Evolutionary conservation across 1,140 invertebrate genomes (phyloP).

Genomic region (Drosophila arawakana): DNA sequence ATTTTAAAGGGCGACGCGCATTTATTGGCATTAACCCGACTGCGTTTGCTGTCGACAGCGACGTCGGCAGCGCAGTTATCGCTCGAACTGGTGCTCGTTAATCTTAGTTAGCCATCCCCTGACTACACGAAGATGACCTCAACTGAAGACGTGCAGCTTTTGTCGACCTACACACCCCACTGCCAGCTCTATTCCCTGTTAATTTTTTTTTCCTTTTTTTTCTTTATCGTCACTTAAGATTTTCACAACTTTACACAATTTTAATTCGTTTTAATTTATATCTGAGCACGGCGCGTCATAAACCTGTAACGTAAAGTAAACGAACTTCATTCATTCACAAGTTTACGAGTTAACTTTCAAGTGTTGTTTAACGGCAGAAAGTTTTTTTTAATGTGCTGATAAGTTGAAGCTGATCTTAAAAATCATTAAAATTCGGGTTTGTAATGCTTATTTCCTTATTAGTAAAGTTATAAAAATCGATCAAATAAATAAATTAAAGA

Average conservation of each 20-base stretch:
- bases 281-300: not conserved
- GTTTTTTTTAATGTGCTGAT: not conserved
- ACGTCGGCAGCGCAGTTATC: slow-evolving; percentile 23
- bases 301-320: slow-evolving; percentile 27
- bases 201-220: not conserved
- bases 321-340: slow-evolving; percentile 35
- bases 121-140: slow-evolving; percentile 23
- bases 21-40: slow-evolving; percentile 70
- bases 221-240: slow-evolving; percentile 20
- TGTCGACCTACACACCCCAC: not conserved
- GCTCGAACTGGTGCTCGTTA: slow-evolving; percentile 53
- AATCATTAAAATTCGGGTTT: too few relatives aligned
- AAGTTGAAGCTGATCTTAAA: too few relatives aligned
- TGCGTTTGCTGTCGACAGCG: slow-evolving; percentile 32
- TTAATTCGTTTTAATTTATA: slow-evolving; percentile 44
- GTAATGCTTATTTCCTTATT: too few relatives aligned
- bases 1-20: slow-evolving; percentile 43
- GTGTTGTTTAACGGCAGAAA: not conserved
- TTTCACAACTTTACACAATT: slow-evolving; percentile 36
- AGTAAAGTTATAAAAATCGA: too few relatives aligned
- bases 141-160: not conserved
- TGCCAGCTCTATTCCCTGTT: not conserved
- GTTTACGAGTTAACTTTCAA: slow-evolving; percentile 2
- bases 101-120: slow-evolving; percentile 68
- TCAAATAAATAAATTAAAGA: too few relatives aligned